Evolutionary conservation across 2,888 invertebrate genomes (phyloP), one percentile per base, ranked within the genome.

Genomic region (Lochmaea crataegi): DNA sequence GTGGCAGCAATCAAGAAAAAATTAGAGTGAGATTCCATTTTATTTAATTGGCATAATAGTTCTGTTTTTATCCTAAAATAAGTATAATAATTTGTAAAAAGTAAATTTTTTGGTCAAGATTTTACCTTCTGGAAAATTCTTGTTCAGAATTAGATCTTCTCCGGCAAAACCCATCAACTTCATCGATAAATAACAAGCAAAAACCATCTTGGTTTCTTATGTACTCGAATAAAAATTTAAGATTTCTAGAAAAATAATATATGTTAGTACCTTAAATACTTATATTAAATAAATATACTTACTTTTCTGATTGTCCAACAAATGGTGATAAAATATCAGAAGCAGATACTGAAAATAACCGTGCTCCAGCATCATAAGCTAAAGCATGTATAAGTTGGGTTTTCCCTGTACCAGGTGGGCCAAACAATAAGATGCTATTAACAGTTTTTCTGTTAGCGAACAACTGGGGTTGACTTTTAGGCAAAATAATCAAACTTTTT

Each of bases 281-380:
- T n/a, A n/a, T n/a, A n/a, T n/a, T n/a, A n/a, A n/a, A n/a, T n/a
- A 58, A 48, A 38, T 32, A 32, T 53, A 69, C 75, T 81, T 82
- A 90, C 90, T 89, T 90, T 83, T 91, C 91, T 67, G 89, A 89
- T 82, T 90, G 88, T 56, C 91, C 91, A 11, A 90, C 85, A 85
- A 88, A 90, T 63, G 86, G 84, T 5, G 90, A 90, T 22, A 90
- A 82, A 38, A 91, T 84, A 81, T 89, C 88, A 12, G 90, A 87
- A 67, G 88, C 87, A 38, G 89, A 88, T 38, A 90, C 85, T 73
- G 85, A 87, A 82, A 88, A 89, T 71, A 90, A 86, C 11, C 84
- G 82, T 7, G 89, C 88, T 32, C 86, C 83, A 48, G 89, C 87
- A 83, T 90, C 89, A 1, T 87, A 84, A 3, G 88, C 87, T 68